Evolutionary conservation across 2,113 vertebrate species (phyloP).

Genomic region (Saimiri boliviensis): DNA sequence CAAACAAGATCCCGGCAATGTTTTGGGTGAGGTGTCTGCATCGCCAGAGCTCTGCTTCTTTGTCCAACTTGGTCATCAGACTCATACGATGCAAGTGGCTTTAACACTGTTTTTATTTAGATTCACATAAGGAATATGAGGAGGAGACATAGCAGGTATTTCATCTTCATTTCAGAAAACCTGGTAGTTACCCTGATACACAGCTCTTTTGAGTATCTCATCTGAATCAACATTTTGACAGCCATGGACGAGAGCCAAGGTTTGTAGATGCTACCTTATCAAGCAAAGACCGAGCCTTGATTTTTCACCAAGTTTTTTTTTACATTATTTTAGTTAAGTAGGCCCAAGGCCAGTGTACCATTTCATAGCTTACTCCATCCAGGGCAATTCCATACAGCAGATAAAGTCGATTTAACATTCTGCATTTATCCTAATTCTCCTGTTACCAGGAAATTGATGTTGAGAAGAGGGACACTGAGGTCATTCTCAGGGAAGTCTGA

Average conservation of each 20-base stretch:
- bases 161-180: not conserved
- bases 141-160: not conserved
- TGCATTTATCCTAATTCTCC: not conserved
- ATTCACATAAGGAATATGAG: not conserved
- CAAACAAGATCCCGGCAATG: not conserved
- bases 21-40: not conserved
- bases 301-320: not conserved
- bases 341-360: not conserved
- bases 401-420: not conserved
- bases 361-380: not conserved
- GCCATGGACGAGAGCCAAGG: accelerated
- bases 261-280: not conserved
- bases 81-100: not conserved
- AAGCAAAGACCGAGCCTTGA: not conserved
- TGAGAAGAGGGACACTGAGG: not conserved
- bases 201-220: not conserved
- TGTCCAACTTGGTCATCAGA: not conserved
- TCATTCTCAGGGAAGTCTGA: not conserved
- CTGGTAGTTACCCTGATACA: not conserved
- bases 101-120: not conserved
- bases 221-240: not conserved
- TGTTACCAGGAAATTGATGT: not conserved
- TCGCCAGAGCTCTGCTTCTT: not conserved
- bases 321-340: not conserved
- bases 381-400: not conserved